Percentiles rank a stretch among this genome's conserved stretches.
Conservation (phyloP, 1,140 invertebrate species). For the Augochlora pura region DNA sequence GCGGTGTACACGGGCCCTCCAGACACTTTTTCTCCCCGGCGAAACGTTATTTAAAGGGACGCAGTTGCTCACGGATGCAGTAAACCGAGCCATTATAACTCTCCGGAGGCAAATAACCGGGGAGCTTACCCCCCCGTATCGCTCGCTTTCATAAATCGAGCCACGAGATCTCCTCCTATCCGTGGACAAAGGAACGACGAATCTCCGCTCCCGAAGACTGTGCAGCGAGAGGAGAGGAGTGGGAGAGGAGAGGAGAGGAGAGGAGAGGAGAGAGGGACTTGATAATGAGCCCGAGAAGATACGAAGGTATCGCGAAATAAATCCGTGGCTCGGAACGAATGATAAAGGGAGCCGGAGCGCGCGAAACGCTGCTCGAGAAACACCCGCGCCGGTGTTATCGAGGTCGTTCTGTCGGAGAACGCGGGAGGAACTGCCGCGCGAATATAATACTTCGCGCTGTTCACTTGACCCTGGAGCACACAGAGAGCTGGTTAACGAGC, state of each 20-base stretch:
- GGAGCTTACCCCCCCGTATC: constrained; percentile 42
- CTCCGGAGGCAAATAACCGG: constrained; percentile 56
- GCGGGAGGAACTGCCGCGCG: constrained; percentile 20
- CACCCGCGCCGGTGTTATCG: constrained; percentile 33
- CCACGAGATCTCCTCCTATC: constrained; percentile 20
- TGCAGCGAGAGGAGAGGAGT: too few species aligned
- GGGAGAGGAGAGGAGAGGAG: too few species aligned
- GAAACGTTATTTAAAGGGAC: constrained; percentile 51
- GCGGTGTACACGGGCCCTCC: constrained; percentile 7
- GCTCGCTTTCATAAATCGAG: constrained; percentile 53
- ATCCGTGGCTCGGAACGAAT: constrained; percentile 29
- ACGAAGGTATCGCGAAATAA: constrained; percentile 41
- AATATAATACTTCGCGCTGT: constrained; percentile 46
- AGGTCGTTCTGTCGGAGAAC: constrained; percentile 26
- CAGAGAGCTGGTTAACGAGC: constrained; percentile 51
- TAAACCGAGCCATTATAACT: constrained; percentile 56
- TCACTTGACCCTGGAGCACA: constrained; percentile 55
- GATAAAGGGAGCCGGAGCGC: background rate
- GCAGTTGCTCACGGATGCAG: constrained; percentile 52
- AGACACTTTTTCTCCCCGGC: constrained; percentile 30
- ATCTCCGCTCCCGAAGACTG: constrained; percentile 21
- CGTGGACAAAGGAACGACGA: constrained; percentile 40
- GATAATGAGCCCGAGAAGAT: constrained; percentile 53
- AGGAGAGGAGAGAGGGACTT: constrained; percentile 19
- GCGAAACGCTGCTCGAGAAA: constrained; percentile 33